Evolutionary conservation across 2,888 invertebrate species (phyloP), one percentile per base, ranked within the genome.

Genomic region (Megamerina dolium): DNA sequence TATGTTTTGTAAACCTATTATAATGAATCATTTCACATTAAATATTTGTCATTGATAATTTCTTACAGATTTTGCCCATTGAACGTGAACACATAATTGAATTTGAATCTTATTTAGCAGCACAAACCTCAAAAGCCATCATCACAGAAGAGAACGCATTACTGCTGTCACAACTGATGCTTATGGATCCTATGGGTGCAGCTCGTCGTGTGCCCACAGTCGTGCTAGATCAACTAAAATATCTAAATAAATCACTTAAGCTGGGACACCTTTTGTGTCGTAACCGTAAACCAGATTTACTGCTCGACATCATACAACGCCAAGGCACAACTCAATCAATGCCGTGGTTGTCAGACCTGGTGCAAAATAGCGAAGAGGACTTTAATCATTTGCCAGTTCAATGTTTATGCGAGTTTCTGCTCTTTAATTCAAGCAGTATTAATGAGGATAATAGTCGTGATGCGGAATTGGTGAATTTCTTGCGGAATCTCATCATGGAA

Each of bases 341-440:
- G 92, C 94, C 95, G 4, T 96, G 96, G 96, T 74, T 96, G 49
- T 92, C 93, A 8, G 92, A 94, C 67, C 75, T 96, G 47, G 89
- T 96, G 12, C 86, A 93, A 57, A 90, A 87, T 56, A 90, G 89
- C 53, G 93, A 93, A 62, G 87, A 66, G 3, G 72, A 72, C 41
- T 73, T 75, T 51, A 86, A 88, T 61, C 88, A 93, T 56, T 74
- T 97, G 16, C 96, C 96, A 0, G 93, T 96, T n/a, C 95, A 95
- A 64, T 96, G 95, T 65, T 77, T 97, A 37, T 96, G 96, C 74
- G 96, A 96, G 74, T 95, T 95, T 74, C 77, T 96, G 37, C 78
- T 94, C 2, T 81, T 83, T 48, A 79, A 79, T 41, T 74, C 79
- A 1, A 75, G 76, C 3, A 78, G 79, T 48, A 83, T 83, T 53